A percentile compares a stretch with the other conserved stretches of the same genome.
Evolutionary conservation across 2,888 invertebrate species (phyloP).

Genomic region (Dorcus hopei): DNA sequence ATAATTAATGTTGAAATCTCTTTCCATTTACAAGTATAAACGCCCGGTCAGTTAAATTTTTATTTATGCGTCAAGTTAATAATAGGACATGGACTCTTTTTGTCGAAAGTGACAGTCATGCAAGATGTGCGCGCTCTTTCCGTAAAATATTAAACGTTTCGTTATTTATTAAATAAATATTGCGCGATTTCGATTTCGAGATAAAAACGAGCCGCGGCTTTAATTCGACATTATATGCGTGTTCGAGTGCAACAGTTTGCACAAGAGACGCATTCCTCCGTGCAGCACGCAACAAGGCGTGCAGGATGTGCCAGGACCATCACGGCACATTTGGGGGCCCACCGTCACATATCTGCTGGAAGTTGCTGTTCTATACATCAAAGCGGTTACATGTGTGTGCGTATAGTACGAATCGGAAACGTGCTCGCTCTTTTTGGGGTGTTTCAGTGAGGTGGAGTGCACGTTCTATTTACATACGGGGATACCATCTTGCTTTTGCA

Average conservation of each 20-base stretch:
- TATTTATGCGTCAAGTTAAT: too few relatives aligned
- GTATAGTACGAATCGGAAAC: neutral
- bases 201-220: too few relatives aligned
- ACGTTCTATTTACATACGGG: too few relatives aligned
- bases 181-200: neutral
- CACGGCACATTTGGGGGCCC: slow-evolving; percentile 44
- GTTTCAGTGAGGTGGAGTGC: neutral
- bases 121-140: neutral
- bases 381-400: slow-evolving; percentile 9
- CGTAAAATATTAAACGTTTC: slow-evolving; percentile 1
- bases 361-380: slow-evolving; percentile 22
- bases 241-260: slow-evolving; percentile 38
- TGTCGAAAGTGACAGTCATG: too few relatives aligned
- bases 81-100: too few relatives aligned
- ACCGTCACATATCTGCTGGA: slow-evolving; percentile 32
- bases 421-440: neutral
- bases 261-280: slow-evolving; percentile 37
- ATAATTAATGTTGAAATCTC: too few relatives aligned
- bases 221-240: slow-evolving; percentile 21
- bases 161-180: slow-evolving; percentile 24
- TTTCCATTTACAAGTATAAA: too few relatives aligned
- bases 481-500: neutral
- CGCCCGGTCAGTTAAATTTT: too few relatives aligned
- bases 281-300: slow-evolving; percentile 46
- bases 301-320: slow-evolving; percentile 41